phyloP scores from a whole-genome alignment of 2,797 vertebrate species.

The Microtus californicus region DNA sequence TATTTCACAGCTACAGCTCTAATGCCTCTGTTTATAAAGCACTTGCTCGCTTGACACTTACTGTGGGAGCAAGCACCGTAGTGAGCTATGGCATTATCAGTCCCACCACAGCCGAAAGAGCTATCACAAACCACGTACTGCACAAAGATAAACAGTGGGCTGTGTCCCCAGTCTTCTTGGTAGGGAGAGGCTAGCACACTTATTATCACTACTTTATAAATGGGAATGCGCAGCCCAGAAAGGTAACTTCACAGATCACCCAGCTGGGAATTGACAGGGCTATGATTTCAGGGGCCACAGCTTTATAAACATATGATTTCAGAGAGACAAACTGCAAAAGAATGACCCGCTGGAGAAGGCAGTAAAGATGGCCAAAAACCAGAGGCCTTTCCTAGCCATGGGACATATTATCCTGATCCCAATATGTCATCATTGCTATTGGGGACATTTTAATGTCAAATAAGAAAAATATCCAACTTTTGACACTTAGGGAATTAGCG shows the following conservation, averaged over 20 bases:
- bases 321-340: not conserved
- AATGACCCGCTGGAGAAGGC: not conserved
- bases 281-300: not conserved
- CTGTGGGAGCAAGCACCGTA: not conserved
- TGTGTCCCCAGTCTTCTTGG: not conserved
- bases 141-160: not conserved
- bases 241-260: not conserved
- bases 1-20: not conserved
- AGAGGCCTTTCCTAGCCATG: not conserved
- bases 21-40: constrained; percentile 9
- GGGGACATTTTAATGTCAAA: not conserved
- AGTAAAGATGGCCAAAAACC: not conserved
- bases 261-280: not conserved
- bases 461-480: not conserved
- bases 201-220: not conserved
- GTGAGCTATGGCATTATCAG: not conserved
- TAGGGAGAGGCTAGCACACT: not conserved
- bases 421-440: not conserved
- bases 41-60: not conserved
- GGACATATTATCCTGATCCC: not conserved
- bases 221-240: not conserved
- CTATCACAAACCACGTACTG: not conserved
- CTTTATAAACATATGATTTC: not conserved
- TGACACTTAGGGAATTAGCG: not conserved
- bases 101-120: not conserved